Evolutionary conservation across 2,797 vertebrate genomes (phyloP).

Genomic region (Parauchenoglanis ngamensis): DNA sequence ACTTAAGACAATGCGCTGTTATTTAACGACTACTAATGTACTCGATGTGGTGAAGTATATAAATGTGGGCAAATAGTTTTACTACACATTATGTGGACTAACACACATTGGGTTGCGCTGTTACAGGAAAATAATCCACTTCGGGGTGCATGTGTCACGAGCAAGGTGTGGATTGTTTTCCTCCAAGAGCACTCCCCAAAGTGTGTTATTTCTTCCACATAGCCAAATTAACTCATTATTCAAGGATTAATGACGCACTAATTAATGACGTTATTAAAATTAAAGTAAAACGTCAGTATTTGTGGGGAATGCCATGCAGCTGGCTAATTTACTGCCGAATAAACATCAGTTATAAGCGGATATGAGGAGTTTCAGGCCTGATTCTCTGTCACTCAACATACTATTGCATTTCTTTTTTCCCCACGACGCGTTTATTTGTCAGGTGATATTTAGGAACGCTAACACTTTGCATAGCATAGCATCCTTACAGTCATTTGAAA

Average conservation of each 20-base stretch:
- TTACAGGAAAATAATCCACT: not conserved
- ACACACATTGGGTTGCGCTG: not conserved
- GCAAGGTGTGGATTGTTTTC: not conserved
- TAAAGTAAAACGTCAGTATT: not conserved
- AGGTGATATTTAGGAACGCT: not conserved
- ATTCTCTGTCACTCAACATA: not conserved
- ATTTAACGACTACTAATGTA: not conserved
- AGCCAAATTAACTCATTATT: not conserved
- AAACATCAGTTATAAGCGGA: not conserved
- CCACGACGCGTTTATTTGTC: not conserved
- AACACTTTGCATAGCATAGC: not conserved
- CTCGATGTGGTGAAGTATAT: not conserved
- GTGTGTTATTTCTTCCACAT: not conserved
- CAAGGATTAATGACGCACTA: not conserved
- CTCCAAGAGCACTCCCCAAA: not conserved
- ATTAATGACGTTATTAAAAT: not conserved
- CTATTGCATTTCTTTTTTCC: not conserved
- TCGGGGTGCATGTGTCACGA: not conserved
- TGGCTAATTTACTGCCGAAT: too few species aligned
- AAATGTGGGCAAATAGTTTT: not conserved
- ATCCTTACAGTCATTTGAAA: too few species aligned
- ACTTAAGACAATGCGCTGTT: not conserved
- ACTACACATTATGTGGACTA: not conserved
- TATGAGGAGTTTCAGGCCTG: not conserved
- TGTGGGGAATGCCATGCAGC: not conserved